Base-by-base conservation (phyloP, 2,888 invertebrate species). In the Notocelia uddmanniana region DNA sequence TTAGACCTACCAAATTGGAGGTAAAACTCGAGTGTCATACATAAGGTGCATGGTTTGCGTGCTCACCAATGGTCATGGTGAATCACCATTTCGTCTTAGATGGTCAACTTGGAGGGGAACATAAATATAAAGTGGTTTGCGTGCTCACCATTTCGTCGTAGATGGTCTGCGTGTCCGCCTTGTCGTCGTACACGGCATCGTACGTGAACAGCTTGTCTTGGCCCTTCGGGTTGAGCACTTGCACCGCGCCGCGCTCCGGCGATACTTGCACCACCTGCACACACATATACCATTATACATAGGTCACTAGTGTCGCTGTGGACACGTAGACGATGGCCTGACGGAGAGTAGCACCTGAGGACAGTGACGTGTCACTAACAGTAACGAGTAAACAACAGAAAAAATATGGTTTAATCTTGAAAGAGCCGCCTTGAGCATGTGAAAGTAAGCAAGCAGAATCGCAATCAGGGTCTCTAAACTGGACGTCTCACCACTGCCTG, bases 171-270 rank as follows among this genome's bases (percentile, higher is more conserved):
- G 99, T 99, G 79, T 96, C 96, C 0, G 99, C 97, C 79, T 95
- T 94, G 94, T 95, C 95, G 93, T 99, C 99, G 94, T 99, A 99
- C 8, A 99, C 99, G 41, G 98, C 97, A 92, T 99, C 99, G 94
- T 99, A 99, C 0, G 99, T 99, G 93, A 99, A 99, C 77, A 97
- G 95, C 91, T 99, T 99, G 78, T 97, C 97, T 83, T 96, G 96
- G 66, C 97, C 97, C 82, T 97, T 97, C 50, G 97, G 97, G 92
- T 98, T 98, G 82, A 95, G 95, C 68, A 99, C 96, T 89, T 98
- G 98, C 74, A 99, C 97, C 1, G 97, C 97, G 41, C 99, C 99
- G 77, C 97, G 95, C 79, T 97, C 96, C 31, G 97, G 96, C 90
- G 96, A 96, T 80, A 98, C 97, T 77, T 96, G 96, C 68, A 99